phyloP scores from a whole-genome alignment of 2,888 invertebrate genomes.

The Erebia aethiops region DNA sequence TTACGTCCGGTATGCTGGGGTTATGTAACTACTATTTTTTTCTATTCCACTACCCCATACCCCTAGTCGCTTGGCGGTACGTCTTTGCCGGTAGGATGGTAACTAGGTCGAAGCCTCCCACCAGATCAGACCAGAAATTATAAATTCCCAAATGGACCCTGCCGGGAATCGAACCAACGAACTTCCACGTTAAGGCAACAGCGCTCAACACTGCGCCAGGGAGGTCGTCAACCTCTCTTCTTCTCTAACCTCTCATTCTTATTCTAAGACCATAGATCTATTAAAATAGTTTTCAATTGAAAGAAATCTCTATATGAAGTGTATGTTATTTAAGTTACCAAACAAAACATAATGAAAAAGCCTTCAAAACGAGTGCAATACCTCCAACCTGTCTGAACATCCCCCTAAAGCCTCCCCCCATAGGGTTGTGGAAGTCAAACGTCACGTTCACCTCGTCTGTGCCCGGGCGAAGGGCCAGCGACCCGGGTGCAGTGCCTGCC shows the following conservation, averaged over 20 bases:
- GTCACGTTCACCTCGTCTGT: conserved; percentile 39
- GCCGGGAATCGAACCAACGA: too few species aligned
- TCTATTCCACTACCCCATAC: too few species aligned
- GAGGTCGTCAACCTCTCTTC: too few species aligned
- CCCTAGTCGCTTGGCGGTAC: too few species aligned
- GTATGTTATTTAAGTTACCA: background rate
- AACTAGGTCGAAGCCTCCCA: too few species aligned
- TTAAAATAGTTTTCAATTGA: too few species aligned
- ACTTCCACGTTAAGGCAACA: too few species aligned
- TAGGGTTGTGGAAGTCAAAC: conserved; percentile 34
- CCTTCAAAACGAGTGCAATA: background rate
- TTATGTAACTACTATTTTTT: background rate
- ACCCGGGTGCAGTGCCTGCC: conserved; percentile 36
- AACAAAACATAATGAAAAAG: background rate
- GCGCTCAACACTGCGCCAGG: too few species aligned
- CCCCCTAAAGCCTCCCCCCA: conserved; percentile 13
- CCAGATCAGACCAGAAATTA: too few species aligned
- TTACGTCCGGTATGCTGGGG: background rate
- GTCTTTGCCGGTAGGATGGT: too few species aligned
- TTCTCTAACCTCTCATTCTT: too few species aligned
- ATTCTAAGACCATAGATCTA: background rate
- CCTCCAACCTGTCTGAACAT: background rate
- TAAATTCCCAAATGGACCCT: too few species aligned
- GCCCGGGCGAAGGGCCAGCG: conserved; percentile 45
- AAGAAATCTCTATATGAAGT: background rate